Conservation (phyloP, 2,113 vertebrate species). For the Ctenomys sociabilis region DNA sequence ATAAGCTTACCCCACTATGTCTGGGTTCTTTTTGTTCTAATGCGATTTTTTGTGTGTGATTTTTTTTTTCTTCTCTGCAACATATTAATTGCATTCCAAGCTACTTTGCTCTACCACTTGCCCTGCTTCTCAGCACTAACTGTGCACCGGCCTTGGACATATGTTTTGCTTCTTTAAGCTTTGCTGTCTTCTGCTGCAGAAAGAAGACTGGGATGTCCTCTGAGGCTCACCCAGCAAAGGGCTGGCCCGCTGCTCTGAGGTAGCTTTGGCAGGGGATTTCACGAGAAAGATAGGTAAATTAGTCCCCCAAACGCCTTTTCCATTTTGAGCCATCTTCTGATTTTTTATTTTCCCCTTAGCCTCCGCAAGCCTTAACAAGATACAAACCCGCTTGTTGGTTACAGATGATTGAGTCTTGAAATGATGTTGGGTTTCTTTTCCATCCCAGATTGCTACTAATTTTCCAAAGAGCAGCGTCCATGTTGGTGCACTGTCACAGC, state of each 20-base stretch:
- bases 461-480: background rate
- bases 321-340: conserved; percentile 4
- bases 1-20: background rate
- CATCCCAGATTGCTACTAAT: background rate
- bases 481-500: background rate
- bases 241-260: background rate
- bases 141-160: background rate
- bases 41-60: too few relatives aligned
- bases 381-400: background rate
- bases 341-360: background rate
- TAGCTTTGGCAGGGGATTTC: background rate
- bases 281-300: background rate
- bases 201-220: background rate
- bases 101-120: background rate
- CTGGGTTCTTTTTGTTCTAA: background rate
- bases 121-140: background rate
- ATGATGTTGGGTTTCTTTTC: background rate
- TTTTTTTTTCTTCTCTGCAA: too few relatives aligned
- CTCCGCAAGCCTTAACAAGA: background rate
- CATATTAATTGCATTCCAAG: background rate
- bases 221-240: background rate
- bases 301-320: background rate
- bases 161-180: background rate
- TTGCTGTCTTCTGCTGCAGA: background rate
- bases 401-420: background rate